phyloP scores from a whole-genome alignment of 2,797 vertebrate genomes.

The Pseudomugil tenellus region DNA sequence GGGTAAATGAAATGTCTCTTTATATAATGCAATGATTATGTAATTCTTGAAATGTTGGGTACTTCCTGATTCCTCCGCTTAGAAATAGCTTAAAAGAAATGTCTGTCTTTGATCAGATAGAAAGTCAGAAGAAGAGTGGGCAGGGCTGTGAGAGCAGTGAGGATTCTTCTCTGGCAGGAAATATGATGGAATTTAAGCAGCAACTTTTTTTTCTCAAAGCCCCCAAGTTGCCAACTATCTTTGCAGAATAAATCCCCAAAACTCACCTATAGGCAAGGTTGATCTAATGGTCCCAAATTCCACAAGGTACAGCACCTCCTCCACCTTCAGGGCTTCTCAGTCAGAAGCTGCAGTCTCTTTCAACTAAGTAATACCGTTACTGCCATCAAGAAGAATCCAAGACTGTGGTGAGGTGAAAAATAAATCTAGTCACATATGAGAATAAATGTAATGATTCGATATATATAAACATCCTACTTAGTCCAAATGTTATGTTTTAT shows the following conservation, averaged over 20 bases:
- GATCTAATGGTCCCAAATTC: slow-evolving; percentile 67
- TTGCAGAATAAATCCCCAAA: slow-evolving; percentile 74
- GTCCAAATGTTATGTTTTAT: slow-evolving; percentile 54
- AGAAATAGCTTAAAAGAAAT: slow-evolving; percentile 65
- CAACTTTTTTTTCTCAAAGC: slow-evolving; percentile 45
- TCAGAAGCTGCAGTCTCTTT: slow-evolving; percentile 44
- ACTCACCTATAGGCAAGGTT: slow-evolving; percentile 74
- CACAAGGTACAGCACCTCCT: slow-evolving; percentile 28
- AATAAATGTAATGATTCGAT: slow-evolving; percentile 58
- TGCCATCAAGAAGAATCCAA: slow-evolving; percentile 23
- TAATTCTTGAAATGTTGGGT: slow-evolving; percentile 73
- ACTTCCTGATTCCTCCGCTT: slow-evolving; percentile 52
- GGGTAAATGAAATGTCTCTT: slow-evolving; percentile 42
- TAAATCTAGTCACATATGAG: slow-evolving; percentile 38
- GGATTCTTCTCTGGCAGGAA: slow-evolving; percentile 62
- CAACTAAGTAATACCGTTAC: slow-evolving; percentile 23
- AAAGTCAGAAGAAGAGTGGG: slow-evolving; percentile 58
- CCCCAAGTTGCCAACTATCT: slow-evolving; percentile 69
- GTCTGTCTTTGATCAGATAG: slow-evolving; percentile 70
- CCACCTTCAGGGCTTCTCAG: slow-evolving; percentile 30
- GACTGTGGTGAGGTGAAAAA: slow-evolving; percentile 27
- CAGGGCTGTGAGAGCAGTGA: slow-evolving; percentile 44
- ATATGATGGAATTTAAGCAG: slow-evolving; percentile 68
- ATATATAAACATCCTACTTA: slow-evolving; percentile 61
- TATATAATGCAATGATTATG: slow-evolving; percentile 72